Evolutionary conservation across 23 tunicate species (phyloP).

Genomic region (Phallusia fumigata): DNA sequence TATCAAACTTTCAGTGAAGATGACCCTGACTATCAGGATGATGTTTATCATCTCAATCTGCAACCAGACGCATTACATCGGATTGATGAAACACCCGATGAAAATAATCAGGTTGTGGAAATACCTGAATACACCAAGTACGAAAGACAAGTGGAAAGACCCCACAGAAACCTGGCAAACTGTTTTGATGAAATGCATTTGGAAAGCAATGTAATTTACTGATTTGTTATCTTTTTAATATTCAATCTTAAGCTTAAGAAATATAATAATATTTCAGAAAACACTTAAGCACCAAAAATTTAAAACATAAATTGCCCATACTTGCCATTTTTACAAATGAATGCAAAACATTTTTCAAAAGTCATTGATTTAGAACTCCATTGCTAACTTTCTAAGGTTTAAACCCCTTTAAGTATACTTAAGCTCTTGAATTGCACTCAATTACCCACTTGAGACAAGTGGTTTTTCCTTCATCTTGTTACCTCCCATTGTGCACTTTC

Average conservation of each 20-base stretch:
- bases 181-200: slow-evolving; percentile 3
- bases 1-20: neutral
- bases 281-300: neutral
- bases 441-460: neutral
- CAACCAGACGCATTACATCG: neutral
- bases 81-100: neutral
- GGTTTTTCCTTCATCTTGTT: neutral
- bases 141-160: neutral
- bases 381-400: neutral
- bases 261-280: too few species aligned
- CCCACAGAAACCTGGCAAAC: neutral
- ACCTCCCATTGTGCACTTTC: neutral
- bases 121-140: neutral
- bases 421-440: neutral
- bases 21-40: neutral
- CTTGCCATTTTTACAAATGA: too few species aligned
- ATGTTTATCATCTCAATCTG: neutral
- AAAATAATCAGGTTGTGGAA: neutral
- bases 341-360: neutral
- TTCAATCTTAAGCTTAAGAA: too few species aligned
- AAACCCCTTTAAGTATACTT: neutral
- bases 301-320: neutral
- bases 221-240: too few species aligned
- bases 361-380: neutral
- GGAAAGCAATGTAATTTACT: slow-evolving; percentile 1